Conservation (phyloP, 2,888 invertebrate genomes). For the Agapetus fuscipes region DNA sequence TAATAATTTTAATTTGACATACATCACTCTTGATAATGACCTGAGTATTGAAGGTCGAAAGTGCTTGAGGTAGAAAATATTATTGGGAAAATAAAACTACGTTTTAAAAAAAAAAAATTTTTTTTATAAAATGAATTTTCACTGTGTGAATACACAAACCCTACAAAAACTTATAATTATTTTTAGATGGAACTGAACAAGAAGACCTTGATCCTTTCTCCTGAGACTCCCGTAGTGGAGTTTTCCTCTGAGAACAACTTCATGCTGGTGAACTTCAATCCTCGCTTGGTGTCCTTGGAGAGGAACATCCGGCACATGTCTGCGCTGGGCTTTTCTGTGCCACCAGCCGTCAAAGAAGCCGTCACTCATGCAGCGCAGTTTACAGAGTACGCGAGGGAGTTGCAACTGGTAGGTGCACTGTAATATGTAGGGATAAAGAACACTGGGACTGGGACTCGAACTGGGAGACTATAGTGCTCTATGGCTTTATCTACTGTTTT, state of each 20-base stretch:
- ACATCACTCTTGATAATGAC: no score
- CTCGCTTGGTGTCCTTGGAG: slow-evolving; percentile 71
- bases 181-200: slow-evolving; percentile 35
- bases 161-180: no score
- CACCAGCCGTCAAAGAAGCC: slow-evolving; percentile 62
- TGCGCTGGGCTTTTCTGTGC: slow-evolving; percentile 68
- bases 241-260: slow-evolving; percentile 61
- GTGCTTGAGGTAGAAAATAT: no score
- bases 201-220: slow-evolving; percentile 32
- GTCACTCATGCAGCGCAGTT: slow-evolving; percentile 67
- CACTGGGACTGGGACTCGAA: no score
- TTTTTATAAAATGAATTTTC: no score
- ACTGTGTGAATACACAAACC: no score
- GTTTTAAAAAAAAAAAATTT: no score
- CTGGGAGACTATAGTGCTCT: no score
- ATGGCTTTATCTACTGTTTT: neutral
- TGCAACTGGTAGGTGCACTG: slow-evolving; percentile 64
- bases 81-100: no score
- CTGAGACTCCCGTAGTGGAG: slow-evolving; percentile 68
- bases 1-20: no score
- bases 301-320: slow-evolving; percentile 82
- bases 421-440: neutral
- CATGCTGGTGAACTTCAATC: slow-evolving; percentile 88
- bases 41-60: no score
- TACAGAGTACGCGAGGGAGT: slow-evolving; percentile 71